A percentile compares a stretch with the other conserved stretches of the same genome.
These are phyloP conservation scores for Meriones psammophilus DNA, from an alignment of 2,797 vertebrate species.

Conservation along the genomic window DNA sequence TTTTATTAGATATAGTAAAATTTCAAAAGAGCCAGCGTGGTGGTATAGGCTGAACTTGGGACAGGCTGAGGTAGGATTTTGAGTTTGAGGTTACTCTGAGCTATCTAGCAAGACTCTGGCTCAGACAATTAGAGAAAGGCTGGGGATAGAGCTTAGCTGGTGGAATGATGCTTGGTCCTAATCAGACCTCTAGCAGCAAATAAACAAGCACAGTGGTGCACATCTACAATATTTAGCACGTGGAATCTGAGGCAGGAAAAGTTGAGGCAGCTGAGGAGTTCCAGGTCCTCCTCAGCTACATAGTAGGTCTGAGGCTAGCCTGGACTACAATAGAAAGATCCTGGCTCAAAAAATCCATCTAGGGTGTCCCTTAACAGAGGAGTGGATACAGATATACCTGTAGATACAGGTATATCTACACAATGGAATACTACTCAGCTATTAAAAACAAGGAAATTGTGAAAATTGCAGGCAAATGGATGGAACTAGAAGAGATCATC, in stretches of 20 bases:
- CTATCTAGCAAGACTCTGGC: not conserved
- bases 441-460: no score
- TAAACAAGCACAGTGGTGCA: not conserved
- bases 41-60: not conserved
- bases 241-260: not conserved
- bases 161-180: not conserved
- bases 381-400: no score
- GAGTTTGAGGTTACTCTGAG: not conserved
- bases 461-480: no score
- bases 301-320: not conserved
- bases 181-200: not conserved
- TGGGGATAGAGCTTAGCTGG: not conserved
- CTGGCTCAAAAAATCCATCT: not conserved
- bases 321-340: not conserved
- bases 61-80: not conserved
- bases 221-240: not conserved
- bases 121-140: not conserved
- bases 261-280: not conserved
- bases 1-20: slow-evolving; percentile 17
- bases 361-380: no score
- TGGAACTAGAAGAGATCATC: no score
- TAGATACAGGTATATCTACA: no score
- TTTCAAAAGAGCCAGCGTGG: not conserved
- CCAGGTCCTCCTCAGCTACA: not conserved
- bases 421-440: no score